Evolutionary conservation across 2,888 invertebrate species (phyloP), one percentile per base, ranked within the genome.

Genomic region (Fragum whitleyi): DNA sequence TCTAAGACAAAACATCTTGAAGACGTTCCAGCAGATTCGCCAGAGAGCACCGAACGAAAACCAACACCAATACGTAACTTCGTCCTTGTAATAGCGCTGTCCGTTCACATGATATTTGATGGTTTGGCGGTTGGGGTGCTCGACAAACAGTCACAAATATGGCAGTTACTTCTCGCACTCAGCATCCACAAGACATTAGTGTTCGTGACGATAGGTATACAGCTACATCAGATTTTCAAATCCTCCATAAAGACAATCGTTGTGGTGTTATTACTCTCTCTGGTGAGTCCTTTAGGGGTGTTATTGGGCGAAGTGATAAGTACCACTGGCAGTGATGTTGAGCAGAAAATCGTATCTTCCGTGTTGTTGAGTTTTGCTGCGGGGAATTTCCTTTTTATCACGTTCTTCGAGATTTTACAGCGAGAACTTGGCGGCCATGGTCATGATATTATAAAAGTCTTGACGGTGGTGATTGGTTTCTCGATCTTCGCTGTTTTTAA

Each of bases 51-150:
- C 11, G 55, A 55, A 1, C 16, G 23, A n/a, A 55, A 55, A 55
- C 55, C 16, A 19, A 55, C 9, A 55, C n/a, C 55, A 55, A 42
- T 86, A 21, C 90, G 95, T 9, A 93, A 94, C 0, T 74, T 95
- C 7, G 87, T 95, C 21, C 92, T 95, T 9, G 90, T 95, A 1
- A 82, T 94, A 19, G 95, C 95, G 11, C 90, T 95, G 0, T 95
- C 95, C 0, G 87, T 95, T 2, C 95, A 95, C 88, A 95, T 95
- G 11, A 88, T 95, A 9, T 95, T 95, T 87, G 95, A 95, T 89
- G 95, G 95, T 2, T 89, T 95, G 57, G 95, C 95, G 7, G 90
- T 95, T 73, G 95, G 95, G 0, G 91, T 95, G 19, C 94, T 95
- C 82, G 76, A 87, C 11, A 90, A 91, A 32, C 73, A 81, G 1